A percentile compares a stretch with the other conserved stretches of the same genome.
phyloP scores from a whole-genome alignment of 1,140 invertebrate species.

The Mercenaria mercenaria region DNA sequence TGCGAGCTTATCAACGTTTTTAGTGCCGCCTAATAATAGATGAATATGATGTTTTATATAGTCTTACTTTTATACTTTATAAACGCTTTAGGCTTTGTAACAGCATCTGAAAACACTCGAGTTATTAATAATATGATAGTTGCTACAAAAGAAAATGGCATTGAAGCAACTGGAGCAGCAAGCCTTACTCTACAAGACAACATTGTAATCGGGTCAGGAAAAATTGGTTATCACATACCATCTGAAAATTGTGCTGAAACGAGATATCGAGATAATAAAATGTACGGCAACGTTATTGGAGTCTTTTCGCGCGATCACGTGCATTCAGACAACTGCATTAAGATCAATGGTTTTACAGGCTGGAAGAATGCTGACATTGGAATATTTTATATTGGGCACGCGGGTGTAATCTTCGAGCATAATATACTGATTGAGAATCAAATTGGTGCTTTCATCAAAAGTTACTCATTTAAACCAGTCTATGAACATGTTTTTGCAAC shows the following conservation, averaged over 20 bases:
- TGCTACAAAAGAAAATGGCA: constrained; percentile 52
- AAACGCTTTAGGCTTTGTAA: constrained; percentile 71
- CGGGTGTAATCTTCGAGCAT: constrained; percentile 55
- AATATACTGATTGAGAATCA: constrained; percentile 74
- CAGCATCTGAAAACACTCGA: constrained; percentile 49
- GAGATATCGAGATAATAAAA: constrained; percentile 73
- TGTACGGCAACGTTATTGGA: constrained; percentile 48
- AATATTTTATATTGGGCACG: constrained; percentile 73
- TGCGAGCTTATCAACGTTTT: too few species aligned
- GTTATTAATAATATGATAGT: constrained; percentile 76
- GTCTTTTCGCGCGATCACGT: constrained; percentile 64
- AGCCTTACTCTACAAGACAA: constrained; percentile 76
- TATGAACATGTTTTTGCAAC: constrained; percentile 53
- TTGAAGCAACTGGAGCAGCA: constrained; percentile 70
- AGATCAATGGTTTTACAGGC: constrained; percentile 68
- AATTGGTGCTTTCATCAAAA: constrained; percentile 71
- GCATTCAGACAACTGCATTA: constrained; percentile 35
- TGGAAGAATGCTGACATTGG: constrained; percentile 79
- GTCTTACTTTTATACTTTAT: too few species aligned
- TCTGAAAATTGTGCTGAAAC: constrained; percentile 69
- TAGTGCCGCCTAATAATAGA: too few species aligned
- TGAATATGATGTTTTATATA: too few species aligned
- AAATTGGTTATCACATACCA: constrained; percentile 73
- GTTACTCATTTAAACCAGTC: constrained; percentile 69
- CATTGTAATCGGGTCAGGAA: constrained; percentile 78